Percentiles rank a stretch among this genome's conserved stretches.
Conservation (phyloP, 2,888 invertebrate species). For the Andrena chrysosceles region DNA sequence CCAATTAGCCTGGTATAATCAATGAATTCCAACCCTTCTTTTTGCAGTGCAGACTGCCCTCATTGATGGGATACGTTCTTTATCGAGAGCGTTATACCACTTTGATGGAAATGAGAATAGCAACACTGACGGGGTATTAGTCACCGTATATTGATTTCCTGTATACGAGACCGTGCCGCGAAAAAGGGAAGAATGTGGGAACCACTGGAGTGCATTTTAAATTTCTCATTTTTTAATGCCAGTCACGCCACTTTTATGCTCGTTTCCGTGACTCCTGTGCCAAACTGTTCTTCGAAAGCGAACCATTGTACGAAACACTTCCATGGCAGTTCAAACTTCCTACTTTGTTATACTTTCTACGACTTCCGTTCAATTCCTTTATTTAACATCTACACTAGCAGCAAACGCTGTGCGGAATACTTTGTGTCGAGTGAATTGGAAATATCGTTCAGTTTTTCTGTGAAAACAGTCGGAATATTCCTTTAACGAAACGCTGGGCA, state of each 20-base stretch:
- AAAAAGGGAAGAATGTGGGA: neutral
- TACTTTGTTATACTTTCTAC: neutral
- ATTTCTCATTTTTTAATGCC: constrained; percentile 41
- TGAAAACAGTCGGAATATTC: too few species aligned
- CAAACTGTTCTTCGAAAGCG: neutral
- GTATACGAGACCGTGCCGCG: constrained; percentile 32
- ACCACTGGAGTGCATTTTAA: constrained; percentile 37
- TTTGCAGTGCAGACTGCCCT: neutral
- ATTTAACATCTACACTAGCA: too few species aligned
- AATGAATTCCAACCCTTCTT: neutral
- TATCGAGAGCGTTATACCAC: constrained; percentile 5
- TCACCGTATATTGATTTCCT: constrained; percentile 57
- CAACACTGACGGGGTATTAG: constrained; percentile 42
- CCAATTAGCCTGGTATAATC: neutral
- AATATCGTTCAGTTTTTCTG: too few species aligned
- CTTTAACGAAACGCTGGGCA: too few species aligned
- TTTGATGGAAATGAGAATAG: constrained; percentile 43
- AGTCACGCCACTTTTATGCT: neutral
- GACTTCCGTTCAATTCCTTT: neutral
- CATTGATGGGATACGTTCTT: constrained; percentile 2
- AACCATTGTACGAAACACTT: neutral
- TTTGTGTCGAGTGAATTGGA: too few species aligned
- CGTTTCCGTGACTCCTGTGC: neutral
- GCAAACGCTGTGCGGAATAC: too few species aligned
- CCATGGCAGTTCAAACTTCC: neutral